Evolutionary conservation across 2,888 invertebrate genomes (phyloP).

Genomic region (Idaea dimidiata): DNA sequence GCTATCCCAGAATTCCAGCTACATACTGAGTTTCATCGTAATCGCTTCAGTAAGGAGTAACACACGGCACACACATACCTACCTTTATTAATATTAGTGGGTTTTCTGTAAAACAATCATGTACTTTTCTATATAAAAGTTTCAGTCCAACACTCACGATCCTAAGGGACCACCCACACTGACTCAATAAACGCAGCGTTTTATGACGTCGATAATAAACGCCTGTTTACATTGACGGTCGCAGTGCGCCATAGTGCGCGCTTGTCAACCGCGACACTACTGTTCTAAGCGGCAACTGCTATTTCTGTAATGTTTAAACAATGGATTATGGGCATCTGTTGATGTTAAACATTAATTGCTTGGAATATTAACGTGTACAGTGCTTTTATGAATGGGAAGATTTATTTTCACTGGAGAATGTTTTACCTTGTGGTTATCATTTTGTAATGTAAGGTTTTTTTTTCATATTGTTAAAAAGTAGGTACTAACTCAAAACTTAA

Average conservation of each 20-base stretch:
- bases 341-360: constrained; percentile 4
- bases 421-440: not conserved
- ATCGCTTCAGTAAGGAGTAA: no score
- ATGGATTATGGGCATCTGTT: constrained; percentile 34
- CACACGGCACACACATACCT: no score
- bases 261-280: constrained; percentile 42
- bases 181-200: constrained; percentile 66
- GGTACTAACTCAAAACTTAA: no score
- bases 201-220: constrained; percentile 72
- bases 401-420: not conserved
- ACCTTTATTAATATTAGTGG: no score
- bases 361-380: constrained; percentile 7
- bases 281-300: constrained; percentile 34
- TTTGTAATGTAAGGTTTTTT: no score
- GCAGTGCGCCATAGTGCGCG: constrained; percentile 36
- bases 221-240: constrained; percentile 61
- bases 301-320: constrained; percentile 48
- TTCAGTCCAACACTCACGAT: not conserved
- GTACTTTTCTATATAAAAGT: not conserved
- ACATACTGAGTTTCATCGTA: no score
- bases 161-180: constrained; percentile 70
- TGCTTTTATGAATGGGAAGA: not conserved
- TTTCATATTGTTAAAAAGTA: no score
- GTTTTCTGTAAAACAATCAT: no score
- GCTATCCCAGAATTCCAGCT: no score